Evolutionary conservation across 1,140 invertebrate species (phyloP), one percentile per base, ranked within the genome.

Genomic region (Pogonomyrmex barbatus): DNA sequence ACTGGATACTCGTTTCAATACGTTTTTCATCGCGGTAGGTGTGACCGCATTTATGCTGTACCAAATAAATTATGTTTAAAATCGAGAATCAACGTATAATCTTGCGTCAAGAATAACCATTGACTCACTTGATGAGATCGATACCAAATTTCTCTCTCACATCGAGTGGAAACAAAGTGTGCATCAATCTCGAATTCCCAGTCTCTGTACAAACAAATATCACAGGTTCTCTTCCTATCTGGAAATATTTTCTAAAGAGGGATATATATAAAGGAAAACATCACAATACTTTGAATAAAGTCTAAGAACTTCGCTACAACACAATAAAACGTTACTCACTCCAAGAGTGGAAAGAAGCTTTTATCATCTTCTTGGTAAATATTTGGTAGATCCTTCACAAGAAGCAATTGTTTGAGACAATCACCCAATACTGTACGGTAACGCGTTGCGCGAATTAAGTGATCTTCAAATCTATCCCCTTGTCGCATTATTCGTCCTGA

Each of bases 321-420:
- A 58, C 17, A 58, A 65, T 14, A 36, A 54, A 58, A 77, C 71
- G 75, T 76, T 68, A 95, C 96, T 96, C 95, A 97, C 97, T 96
- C 95, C 73, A 98, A 93, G 76, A 97, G 91, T 75, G 95, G 93
- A 77, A 95, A 92, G 93, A 98, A 97, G 79, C 95, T 95, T 83
- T 95, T 93, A 39, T 96, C 95, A 86, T 96, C 96, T 78, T 96
- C 96, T 0, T 96, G 76, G 90, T 97, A 96, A 14, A 96, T 94
- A 94, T 97, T 97, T n/a, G 97, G 97, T 92, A 97, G 96, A 93
- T 97, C 97, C 94, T 98, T 97, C 4, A 98, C 96, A 0, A 98
- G 92, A 47, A 97, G 93, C 6, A 97, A 86, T 70, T 94, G 92
- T 78, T 95, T 95, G 56, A 94, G 95, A 86, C 95, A 95, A 42